Evolutionary conservation across 2,113 vertebrate genomes (phyloP), one percentile per base, ranked within the genome.

Genomic region (Ictalurus furcatus): DNA sequence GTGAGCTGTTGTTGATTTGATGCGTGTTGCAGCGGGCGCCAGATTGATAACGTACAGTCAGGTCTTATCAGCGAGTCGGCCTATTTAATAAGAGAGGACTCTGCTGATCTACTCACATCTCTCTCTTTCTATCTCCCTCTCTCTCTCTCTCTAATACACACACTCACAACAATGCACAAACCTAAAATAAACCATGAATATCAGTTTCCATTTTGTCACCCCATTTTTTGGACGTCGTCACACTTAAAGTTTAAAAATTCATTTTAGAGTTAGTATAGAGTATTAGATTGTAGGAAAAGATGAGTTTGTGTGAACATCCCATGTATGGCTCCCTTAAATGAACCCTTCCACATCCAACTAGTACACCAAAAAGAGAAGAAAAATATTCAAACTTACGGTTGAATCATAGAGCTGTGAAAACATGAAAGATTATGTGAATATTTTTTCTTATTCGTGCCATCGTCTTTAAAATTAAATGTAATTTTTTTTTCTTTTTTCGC

Each of bases 31-130:
- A 94, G 90, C 90, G 88, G 93, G 94, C 92, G 88, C 88, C 93
- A 94, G 91, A 92, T 91, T 93, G 93, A 94, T 90, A 95, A 94
- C 91, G 34, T 92, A 84, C 91, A 93, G 93, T 87, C 80, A 74
- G 94, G 89, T 94, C 93, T 93, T 95, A 93, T 95, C 94, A 92
- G 92, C 91, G 28, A 87, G 61, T 56, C 54, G 89, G 88, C 90
- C 93, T 94, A 91, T 93, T 93, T 93, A 93, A 94, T 91, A 93
- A 90, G 85, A 90, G 89, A 90, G 91, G 85, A 58, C 85, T 91
- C 52, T 73, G 69, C 71, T 88, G 65, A 82, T 80, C 67, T 87
- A 69, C 48, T 85, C 82, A 84, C n/a, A 14, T 81, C 52, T 34
- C 48, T 28, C 81, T 63, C 59, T 28, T 8, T 84, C 81, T 63